Percentiles rank a stretch among this genome's conserved stretches.
Conservation (phyloP, 2,888 invertebrate species). For the Octodonta nipae region DNA sequence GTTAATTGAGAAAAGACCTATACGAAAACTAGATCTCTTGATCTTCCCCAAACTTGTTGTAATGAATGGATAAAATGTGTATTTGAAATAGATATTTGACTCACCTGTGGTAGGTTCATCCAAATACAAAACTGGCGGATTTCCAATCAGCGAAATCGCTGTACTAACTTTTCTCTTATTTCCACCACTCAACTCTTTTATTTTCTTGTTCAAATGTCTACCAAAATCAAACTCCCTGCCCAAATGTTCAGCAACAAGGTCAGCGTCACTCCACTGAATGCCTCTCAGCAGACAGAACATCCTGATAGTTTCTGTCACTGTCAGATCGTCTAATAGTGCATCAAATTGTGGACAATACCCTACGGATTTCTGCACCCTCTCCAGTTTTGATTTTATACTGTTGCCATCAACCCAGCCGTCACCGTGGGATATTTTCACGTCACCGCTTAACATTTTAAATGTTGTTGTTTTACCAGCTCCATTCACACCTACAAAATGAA, state of each 20-base stretch:
- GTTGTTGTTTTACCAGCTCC: slow-evolving; percentile 82
- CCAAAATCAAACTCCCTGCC: slow-evolving; percentile 35
- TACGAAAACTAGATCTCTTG: too few species aligned
- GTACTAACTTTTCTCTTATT: slow-evolving; percentile 45
- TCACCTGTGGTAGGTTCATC: slow-evolving; percentile 44
- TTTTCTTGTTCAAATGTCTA: slow-evolving; percentile 36
- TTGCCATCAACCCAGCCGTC: slow-evolving; percentile 47
- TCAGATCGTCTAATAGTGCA: slow-evolving; percentile 42
- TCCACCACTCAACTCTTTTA: slow-evolving; percentile 38
- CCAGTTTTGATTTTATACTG: slow-evolving; percentile 39
- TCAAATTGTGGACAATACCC: slow-evolving; percentile 48
- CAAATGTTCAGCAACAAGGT: slow-evolving; percentile 27
- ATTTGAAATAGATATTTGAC: too few species aligned
- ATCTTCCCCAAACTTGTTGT: too few species aligned
- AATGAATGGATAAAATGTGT: too few species aligned
- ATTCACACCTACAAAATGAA: too few species aligned
- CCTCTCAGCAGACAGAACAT: slow-evolving; percentile 42
- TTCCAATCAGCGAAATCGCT: slow-evolving; percentile 41
- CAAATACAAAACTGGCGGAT: slow-evolving; percentile 41
- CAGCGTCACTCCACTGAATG: slow-evolving; percentile 27
- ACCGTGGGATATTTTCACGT: slow-evolving; percentile 56
- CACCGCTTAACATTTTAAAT: slow-evolving; percentile 83
- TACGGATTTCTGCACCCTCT: slow-evolving; percentile 43
- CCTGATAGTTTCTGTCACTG: slow-evolving; percentile 39
- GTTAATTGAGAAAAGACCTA: too few species aligned